Evolutionary conservation across 2,888 invertebrate species (phyloP).

Genomic region (Drosophila barbarae): DNA sequence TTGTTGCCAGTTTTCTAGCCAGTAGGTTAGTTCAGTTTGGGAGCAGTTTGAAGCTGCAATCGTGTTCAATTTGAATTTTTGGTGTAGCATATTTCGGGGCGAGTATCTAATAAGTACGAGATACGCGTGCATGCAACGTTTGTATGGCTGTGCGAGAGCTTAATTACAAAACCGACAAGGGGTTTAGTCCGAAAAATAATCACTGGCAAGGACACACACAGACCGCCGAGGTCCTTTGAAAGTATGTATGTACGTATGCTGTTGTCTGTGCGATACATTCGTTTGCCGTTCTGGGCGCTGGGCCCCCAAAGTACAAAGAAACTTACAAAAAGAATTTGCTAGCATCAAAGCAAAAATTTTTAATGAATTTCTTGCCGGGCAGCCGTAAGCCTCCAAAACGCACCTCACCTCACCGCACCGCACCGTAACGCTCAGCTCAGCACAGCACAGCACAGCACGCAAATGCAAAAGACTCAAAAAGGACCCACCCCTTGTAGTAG

Average conservation of each 20-base stretch:
- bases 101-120: constrained; percentile 30
- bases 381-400: constrained; percentile 62
- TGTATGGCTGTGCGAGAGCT: constrained; percentile 23
- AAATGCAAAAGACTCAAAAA: constrained; percentile 51
- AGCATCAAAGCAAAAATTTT: constrained; percentile 75
- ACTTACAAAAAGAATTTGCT: constrained; percentile 67
- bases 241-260: constrained; percentile 48
- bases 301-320: constrained; percentile 56
- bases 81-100: not conserved
- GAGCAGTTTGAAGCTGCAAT: constrained; percentile 24
- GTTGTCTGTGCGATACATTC: constrained; percentile 41
- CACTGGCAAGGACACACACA: constrained; percentile 41
- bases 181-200: constrained; percentile 29
- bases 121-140: constrained; percentile 29
- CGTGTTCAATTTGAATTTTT: constrained; percentile 53
- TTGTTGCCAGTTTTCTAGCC: constrained; percentile 45
- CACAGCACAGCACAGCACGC: constrained; percentile 41
- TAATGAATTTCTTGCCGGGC: constrained; percentile 69
- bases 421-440: constrained; percentile 3
- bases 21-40: constrained; percentile 35
- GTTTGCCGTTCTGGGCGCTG: constrained; percentile 6
- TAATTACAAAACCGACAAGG: constrained; percentile 52
- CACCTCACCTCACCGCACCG: constrained; percentile 50
- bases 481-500: constrained; percentile 12
- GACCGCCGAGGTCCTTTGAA: constrained; percentile 43